Conservation (phyloP, 2,113 vertebrate species). For the Antigone vipio region DNA sequence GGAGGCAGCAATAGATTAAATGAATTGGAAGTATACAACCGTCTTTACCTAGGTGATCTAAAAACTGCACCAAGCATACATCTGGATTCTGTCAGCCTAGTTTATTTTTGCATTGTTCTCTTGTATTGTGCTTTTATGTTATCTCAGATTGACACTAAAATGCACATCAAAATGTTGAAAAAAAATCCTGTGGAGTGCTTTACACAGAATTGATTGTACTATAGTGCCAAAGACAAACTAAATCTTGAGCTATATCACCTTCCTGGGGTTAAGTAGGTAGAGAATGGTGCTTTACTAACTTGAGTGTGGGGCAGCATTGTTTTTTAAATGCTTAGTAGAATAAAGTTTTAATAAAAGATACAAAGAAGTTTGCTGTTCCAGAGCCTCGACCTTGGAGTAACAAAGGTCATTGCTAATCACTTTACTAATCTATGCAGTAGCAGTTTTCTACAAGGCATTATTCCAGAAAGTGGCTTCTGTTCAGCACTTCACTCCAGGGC, state of each 20-base stretch:
- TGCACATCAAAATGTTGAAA: not conserved
- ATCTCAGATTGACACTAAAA: not conserved
- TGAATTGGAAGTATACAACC: not conserved
- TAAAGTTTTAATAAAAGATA: not conserved
- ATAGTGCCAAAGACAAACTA: not conserved
- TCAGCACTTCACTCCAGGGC: slow-evolving; percentile 2
- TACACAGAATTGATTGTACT: not conserved
- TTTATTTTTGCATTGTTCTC: not conserved
- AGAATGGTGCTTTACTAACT: not conserved
- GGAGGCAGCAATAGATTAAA: not conserved
- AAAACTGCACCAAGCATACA: not conserved
- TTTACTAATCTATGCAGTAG: not conserved
- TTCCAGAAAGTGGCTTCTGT: not conserved
- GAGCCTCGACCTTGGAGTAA: not conserved
- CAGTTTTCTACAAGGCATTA: not conserved
- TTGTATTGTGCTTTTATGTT: not conserved
- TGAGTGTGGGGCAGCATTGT: not conserved
- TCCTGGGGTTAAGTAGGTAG: not conserved
- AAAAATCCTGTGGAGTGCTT: not conserved
- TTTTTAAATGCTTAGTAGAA: not conserved
- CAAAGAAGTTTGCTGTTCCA: not conserved
- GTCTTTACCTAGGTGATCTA: not conserved
- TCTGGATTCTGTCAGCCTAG: not conserved
- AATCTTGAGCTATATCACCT: not conserved
- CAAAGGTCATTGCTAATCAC: not conserved